Conservation (phyloP, 2,797 vertebrate species). For the Thalassophryne amazonica region DNA sequence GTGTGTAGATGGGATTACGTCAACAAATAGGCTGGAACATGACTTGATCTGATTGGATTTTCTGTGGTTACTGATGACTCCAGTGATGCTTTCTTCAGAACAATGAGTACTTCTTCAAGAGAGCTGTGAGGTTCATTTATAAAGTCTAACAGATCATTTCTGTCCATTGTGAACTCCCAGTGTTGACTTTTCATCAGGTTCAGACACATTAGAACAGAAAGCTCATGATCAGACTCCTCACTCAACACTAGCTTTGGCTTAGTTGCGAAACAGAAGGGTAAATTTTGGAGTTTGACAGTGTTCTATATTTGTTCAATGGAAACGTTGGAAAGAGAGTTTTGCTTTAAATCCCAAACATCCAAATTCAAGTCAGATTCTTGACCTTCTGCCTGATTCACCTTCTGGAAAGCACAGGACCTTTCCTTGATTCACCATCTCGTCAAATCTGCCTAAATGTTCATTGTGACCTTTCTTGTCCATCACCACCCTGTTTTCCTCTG, state of each 20-base stretch:
- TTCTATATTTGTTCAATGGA: too few relatives aligned
- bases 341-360: conserved; percentile 2
- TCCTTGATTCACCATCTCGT: background rate
- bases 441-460: background rate
- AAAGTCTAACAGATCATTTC: too few relatives aligned
- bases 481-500: background rate
- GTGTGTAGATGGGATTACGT: too few relatives aligned
- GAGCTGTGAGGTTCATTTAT: too few relatives aligned
- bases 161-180: too few relatives aligned
- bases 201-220: too few relatives aligned
- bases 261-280: background rate
- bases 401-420: background rate
- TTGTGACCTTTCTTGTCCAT: background rate
- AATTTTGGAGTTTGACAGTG: background rate
- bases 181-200: too few relatives aligned
- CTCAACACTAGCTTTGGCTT: background rate
- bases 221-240: background rate
- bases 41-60: too few relatives aligned
- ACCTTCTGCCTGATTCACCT: background rate
- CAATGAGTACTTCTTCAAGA: too few relatives aligned
- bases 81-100: too few relatives aligned
- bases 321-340: background rate
- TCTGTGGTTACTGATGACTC: too few relatives aligned
- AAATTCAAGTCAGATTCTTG: conserved; percentile 1
- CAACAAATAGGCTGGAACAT: too few relatives aligned